These are phyloP conservation scores for rat (Rattus norvegicus) DNA, from an alignment of 2,113 vertebrate genomes.

Conservation along the genomic window DNA sequence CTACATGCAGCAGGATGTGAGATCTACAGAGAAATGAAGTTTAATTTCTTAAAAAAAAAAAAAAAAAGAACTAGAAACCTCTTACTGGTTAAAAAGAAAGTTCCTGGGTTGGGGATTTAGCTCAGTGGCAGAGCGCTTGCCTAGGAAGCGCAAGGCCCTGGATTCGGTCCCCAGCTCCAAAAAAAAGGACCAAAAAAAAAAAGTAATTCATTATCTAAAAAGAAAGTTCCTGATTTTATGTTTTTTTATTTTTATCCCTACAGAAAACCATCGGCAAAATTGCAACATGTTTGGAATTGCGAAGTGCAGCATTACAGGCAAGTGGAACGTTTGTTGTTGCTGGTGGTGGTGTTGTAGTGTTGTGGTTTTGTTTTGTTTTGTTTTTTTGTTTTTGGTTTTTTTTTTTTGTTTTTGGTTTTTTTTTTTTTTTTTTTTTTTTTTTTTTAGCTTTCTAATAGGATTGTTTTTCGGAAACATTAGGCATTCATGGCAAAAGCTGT, in stretches of 20 bases:
- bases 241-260: conserved; percentile 50
- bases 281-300: conserved; percentile 98
- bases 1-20: background rate
- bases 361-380: background rate
- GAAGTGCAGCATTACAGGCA: conserved; percentile 97
- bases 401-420: background rate
- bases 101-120: too few relatives aligned
- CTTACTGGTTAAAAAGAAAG: background rate
- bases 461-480: background rate
- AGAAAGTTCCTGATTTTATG: background rate
- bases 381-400: too few relatives aligned
- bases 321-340: background rate
- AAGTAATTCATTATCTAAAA: too few relatives aligned
- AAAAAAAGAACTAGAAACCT: background rate
- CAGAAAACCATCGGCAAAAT: conserved; percentile 98
- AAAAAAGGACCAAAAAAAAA: too few relatives aligned
- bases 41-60: background rate
- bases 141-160: too few relatives aligned
- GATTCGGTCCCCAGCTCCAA: too few relatives aligned
- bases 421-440: background rate
- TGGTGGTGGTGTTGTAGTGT: too few relatives aligned
- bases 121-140: too few relatives aligned
- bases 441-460: background rate
- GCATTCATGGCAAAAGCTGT: background rate
- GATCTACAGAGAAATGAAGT: conserved; percentile 20